Evolutionary conservation across 2,113 vertebrate species (phyloP), one percentile per base, ranked within the genome.

Genomic region (Perca schrenkii): DNA sequence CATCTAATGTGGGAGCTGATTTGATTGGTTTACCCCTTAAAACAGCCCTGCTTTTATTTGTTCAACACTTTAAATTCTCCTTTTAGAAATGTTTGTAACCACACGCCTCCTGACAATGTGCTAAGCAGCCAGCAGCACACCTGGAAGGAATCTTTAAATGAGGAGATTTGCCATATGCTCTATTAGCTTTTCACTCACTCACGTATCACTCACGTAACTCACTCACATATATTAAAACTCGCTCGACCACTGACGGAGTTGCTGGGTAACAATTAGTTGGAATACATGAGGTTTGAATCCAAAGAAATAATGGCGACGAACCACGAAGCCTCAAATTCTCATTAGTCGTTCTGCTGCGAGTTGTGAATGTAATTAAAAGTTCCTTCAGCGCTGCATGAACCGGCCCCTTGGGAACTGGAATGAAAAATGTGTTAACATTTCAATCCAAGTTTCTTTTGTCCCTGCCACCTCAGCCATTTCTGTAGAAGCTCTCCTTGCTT

Each of bases 361-460:
- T 79, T 21, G 64, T 77, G 74, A 68, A 74, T 82, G 84, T 90
- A 91, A 93, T 95, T 94, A 93, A 94, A 93, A 86, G 86, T 92
- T 93, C 73, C 68, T 72, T 75, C 40, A 62, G 67, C 77, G 25
- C 58, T 72, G 57, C 67, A 62, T 54, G 85, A 87, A 88, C 77
- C 10, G 47, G 56, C 76, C 80, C 73, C 81, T 75, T 70, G 64
- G 77, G 86, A 92, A 79, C 14, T 31, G 67, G 66, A 64, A 75
- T 80, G 69, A 76, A 86, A 88, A 82, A 83, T 77, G 58, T 80
- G 66, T 83, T 66, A 61, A 75, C 75, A 77, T 90, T 87, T 78
- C 82, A 86, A 87, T 86, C 79, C 22, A 49, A 84, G 62, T 34
- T 77, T 83, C 62, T 66, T 54, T 49, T 60, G 47, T 70, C 56